phyloP scores from a whole-genome alignment of 1,140 invertebrate genomes.

The Watersipora subatra region DNA sequence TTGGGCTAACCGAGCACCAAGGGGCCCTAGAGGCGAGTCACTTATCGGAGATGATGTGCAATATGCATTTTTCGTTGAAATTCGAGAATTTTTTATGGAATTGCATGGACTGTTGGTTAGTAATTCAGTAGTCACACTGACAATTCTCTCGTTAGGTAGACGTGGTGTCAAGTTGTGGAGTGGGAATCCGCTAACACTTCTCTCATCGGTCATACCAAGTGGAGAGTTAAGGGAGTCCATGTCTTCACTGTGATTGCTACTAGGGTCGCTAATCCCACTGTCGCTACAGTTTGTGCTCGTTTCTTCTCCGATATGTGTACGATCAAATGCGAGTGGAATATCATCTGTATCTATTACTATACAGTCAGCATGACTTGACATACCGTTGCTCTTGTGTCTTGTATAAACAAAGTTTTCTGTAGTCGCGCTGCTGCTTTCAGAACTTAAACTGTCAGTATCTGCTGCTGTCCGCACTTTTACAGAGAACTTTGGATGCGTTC shows the following conservation, averaged over 20 bases:
- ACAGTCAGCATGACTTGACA: background rate
- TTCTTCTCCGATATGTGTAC: background rate
- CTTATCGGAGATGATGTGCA: slow-evolving; percentile 50
- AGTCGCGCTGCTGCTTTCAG: background rate
- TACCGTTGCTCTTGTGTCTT: background rate
- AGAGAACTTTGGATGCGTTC: slow-evolving; percentile 5
- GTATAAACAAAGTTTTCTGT: background rate
- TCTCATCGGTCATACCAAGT: background rate
- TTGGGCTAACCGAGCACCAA: background rate
- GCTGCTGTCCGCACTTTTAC: slow-evolving; percentile 10
- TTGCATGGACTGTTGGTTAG: background rate
- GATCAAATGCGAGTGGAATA: background rate
- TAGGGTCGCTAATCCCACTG: slow-evolving; percentile 12
- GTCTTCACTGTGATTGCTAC: slow-evolving; percentile 6
- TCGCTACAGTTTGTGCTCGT: slow-evolving; percentile 17
- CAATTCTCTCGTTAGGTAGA: background rate
- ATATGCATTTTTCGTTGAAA: slow-evolving; percentile 28
- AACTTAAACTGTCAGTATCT: slow-evolving; percentile 14
- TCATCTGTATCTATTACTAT: background rate
- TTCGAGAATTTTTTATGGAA: slow-evolving; percentile 7
- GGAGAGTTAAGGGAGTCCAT: slow-evolving; percentile 3
- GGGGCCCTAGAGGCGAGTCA: slow-evolving; percentile 25
- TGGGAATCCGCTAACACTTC: background rate
- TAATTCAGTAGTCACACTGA: background rate
- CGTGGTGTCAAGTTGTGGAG: background rate